Conservation (phyloP, 2,888 invertebrate genomes). For the Ectemnius cavifrons region DNA sequence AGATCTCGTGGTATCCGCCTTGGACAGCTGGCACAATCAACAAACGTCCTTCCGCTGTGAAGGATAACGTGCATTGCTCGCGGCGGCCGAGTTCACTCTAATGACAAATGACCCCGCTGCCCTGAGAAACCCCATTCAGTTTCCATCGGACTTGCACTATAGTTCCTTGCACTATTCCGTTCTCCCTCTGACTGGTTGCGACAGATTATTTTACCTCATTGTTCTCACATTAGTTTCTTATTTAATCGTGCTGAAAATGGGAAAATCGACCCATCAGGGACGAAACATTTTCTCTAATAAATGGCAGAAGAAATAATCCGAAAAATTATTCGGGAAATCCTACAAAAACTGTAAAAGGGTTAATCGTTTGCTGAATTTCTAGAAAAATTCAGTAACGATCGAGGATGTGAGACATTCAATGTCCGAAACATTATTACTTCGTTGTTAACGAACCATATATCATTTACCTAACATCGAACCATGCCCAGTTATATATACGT, state of each 20-base stretch:
- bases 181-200: slow-evolving; percentile 16
- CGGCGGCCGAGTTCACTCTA: slow-evolving; percentile 21
- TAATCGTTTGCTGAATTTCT: too few species aligned
- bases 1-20: background rate
- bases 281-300: too few species aligned
- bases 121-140: slow-evolving; percentile 30
- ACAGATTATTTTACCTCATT: slow-evolving; percentile 8
- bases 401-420: background rate
- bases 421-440: background rate
- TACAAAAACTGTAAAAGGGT: too few species aligned
- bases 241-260: too few species aligned
- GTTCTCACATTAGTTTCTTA: too few species aligned
- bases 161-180: slow-evolving; percentile 35
- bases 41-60: slow-evolving; percentile 15
- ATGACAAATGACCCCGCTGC: slow-evolving; percentile 32
- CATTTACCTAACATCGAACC: background rate
- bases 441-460: background rate
- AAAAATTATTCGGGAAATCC: too few species aligned
- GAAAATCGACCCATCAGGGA: too few species aligned
- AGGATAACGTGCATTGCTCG: slow-evolving; percentile 1
- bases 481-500: too few species aligned
- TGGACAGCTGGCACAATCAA: slow-evolving; percentile 15
- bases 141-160: slow-evolving; percentile 26
- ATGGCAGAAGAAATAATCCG: too few species aligned
- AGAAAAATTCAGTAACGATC: background rate